Base-by-base conservation (phyloP, 2,888 invertebrate species). In the Isoperla grammatica region DNA sequence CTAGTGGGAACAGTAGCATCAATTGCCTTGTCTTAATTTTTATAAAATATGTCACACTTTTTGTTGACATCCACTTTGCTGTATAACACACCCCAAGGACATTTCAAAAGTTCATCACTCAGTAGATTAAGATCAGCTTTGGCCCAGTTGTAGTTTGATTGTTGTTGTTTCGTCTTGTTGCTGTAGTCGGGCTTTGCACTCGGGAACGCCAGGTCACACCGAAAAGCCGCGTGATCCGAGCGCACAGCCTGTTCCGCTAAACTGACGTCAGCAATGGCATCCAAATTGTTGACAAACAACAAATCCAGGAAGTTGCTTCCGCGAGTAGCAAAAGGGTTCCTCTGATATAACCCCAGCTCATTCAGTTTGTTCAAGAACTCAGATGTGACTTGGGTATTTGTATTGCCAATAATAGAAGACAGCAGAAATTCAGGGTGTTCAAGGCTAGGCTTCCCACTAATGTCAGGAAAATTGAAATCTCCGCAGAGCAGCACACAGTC, bases 381-480 rank as follows among this genome's bases (percentile, higher is more conserved):
- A 4, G 15, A 19, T 15, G 45, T 9, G 9, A 45, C 45, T 45
- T 15, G 17, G 9, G 17, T 9, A 45, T 45, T 15, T 4, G 45
- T 13, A 9, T 15, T n/a, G 2, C 45, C 45, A 17, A 15, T 45
- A 19, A 45, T n/a, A 13, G 45, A 4, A 13, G 45, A 19, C 45
- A 45, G 45, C 15, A 45, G 9, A n/a, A 19, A 13, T 9, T 19
- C 45, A 15, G 15, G 45, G 19, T 45, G 29, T 29, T 29, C 8
- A 6, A 8, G 29, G 29, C 29, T 29, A 8, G 29, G 29, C 4
- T 4, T 29, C 29, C 29, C 4, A 6, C 5, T 29, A 8, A 45
- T 45, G 19, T 45, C 45, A 45, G 45, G 45, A 9, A 45, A 45
- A 45, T 45, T 45, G 15, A 45, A 45, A 19, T 45, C 45, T 9